A percentile compares a stretch with the other conserved stretches of the same genome.
These are phyloP conservation scores for Gadus macrocephalus DNA, from an alignment of 2,113 vertebrate genomes.

Conservation along the genomic window DNA sequence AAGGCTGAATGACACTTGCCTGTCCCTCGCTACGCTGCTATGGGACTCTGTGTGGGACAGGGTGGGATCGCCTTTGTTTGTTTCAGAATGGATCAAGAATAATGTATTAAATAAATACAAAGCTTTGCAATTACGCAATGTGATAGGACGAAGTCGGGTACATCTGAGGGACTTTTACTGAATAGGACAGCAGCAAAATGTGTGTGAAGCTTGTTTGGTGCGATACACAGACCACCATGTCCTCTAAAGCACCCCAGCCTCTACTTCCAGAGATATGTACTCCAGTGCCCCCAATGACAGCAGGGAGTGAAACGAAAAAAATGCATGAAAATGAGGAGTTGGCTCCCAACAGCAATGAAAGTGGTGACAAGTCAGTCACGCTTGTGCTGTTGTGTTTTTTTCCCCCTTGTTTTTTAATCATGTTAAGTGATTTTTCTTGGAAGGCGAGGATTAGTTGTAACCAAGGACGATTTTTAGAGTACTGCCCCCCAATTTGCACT, in stretches of 20 bases:
- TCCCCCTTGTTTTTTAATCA: constrained; percentile 53
- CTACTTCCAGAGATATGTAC: constrained; percentile 42
- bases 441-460: constrained; percentile 53
- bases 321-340: constrained; percentile 53
- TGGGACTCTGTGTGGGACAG: too few species aligned
- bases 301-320: constrained; percentile 16
- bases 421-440: constrained; percentile 67
- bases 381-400: constrained; percentile 3
- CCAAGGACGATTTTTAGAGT: constrained; percentile 58
- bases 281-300: constrained; percentile 39
- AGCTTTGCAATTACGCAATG: too few species aligned
- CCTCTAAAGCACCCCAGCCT: constrained; percentile 14
- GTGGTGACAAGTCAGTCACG: constrained; percentile 60
- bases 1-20: too few species aligned
- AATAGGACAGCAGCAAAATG: background rate
- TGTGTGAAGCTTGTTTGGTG: constrained; percentile 19
- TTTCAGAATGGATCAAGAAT: too few species aligned
- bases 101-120: too few species aligned
- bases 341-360: constrained; percentile 54
- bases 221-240: constrained; percentile 36
- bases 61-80: too few species aligned
- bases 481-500: constrained; percentile 28
- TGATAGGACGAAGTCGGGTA: too few species aligned
- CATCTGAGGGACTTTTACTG: background rate
- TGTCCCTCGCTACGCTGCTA: too few species aligned